Conservation (phyloP, 2,888 invertebrate genomes). For the Heliconius sara region DNA sequence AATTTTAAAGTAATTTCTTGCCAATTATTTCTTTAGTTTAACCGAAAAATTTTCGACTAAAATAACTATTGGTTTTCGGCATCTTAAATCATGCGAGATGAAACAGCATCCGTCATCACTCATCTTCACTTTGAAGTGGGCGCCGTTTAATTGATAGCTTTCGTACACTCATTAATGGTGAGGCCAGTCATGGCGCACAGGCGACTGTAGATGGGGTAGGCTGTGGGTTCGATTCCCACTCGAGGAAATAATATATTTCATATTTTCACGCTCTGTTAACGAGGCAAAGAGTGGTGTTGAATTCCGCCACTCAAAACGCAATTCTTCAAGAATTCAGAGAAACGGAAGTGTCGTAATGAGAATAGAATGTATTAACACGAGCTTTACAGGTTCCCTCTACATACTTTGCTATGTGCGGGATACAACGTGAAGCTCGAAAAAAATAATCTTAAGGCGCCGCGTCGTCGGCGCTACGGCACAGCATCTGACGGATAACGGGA, state of each 20-base stretch:
- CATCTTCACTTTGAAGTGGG: conserved; percentile 60
- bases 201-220: neutral
- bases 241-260: neutral
- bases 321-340: no score
- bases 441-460: no score
- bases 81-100: conserved; percentile 36
- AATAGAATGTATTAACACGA: no score
- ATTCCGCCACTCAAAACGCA: no score
- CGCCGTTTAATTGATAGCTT: conserved; percentile 80
- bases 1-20: conserved; percentile 39
- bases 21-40: conserved; percentile 35
- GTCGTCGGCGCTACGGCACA: no score
- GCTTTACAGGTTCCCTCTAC: no score
- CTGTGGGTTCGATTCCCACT: neutral
- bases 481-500: no score
- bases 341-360: no score
- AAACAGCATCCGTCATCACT: conserved; percentile 60
- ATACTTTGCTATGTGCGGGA: no score
- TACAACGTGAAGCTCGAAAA: no score
- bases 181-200: conserved; percentile 63
- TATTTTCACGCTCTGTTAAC: no score
- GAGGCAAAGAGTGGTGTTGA: no score
- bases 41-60: conserved; percentile 25
- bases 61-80: conserved; percentile 38
- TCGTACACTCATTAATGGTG: conserved; percentile 69